Evolutionary conservation across 1,140 invertebrate species (phyloP).

Genomic region (Hylaeus volcanicus): DNA sequence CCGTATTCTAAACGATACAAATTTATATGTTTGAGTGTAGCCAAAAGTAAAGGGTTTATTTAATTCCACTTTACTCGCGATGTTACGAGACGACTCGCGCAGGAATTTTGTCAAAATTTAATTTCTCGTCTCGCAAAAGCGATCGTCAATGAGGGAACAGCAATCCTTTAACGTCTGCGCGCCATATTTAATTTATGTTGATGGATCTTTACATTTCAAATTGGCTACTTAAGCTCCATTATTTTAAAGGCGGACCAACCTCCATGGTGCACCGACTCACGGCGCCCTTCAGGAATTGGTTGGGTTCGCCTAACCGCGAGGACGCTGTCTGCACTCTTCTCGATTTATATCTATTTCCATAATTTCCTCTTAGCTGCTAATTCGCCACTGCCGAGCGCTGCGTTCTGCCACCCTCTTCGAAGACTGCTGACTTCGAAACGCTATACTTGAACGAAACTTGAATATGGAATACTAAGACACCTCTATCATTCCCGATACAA

Average conservation of each 20-base stretch:
- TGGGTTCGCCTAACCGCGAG: constrained; percentile 36
- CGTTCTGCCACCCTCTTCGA: constrained; percentile 29
- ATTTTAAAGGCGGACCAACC: constrained; percentile 61
- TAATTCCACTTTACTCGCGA: no score
- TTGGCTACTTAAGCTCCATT: constrained; percentile 69
- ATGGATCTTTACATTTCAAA: constrained; percentile 73
- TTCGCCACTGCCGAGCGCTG: constrained; percentile 58
- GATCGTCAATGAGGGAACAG: constrained; percentile 20
- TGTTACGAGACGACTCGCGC: no score
- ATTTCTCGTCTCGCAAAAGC: not conserved
- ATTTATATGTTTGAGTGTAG: no score
- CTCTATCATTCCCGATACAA: no score
- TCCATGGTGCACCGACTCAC: constrained; percentile 37
- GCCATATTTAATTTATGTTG: constrained; percentile 71
- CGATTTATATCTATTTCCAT: constrained; percentile 79
- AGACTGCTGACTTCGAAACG: constrained; percentile 57
- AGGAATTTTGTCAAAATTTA: not conserved
- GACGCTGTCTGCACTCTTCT: constrained; percentile 56
- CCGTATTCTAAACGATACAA: no score
- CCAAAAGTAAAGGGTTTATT: no score
- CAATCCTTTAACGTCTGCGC: constrained; percentile 35
- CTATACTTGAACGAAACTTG: constrained; percentile 50
- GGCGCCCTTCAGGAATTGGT: constrained; percentile 50
- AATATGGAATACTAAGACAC: no score
- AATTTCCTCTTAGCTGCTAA: constrained; percentile 77